Evolutionary conservation across 2,888 invertebrate genomes (phyloP).

Genomic region (Heliconius ethilla): DNA sequence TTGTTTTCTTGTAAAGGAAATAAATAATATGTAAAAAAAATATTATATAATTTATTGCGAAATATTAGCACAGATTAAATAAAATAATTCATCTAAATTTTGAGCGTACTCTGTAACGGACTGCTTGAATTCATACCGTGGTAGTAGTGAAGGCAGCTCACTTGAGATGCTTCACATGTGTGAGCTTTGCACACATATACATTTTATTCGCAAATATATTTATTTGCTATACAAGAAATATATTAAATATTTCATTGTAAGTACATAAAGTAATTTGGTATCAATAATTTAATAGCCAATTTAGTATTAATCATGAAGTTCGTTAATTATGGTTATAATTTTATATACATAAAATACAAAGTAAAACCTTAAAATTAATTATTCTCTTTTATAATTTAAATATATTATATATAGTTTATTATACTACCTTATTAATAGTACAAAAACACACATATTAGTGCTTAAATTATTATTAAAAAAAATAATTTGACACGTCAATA

Average conservation of each 20-base stretch:
- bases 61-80: not conserved
- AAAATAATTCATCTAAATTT: slow-evolving; percentile 40
- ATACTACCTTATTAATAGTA: too few species aligned
- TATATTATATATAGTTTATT: not conserved
- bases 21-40: too few species aligned
- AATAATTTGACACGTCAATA: not conserved
- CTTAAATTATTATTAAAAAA: not conserved
- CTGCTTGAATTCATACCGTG: slow-evolving; percentile 70
- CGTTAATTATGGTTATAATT: not conserved
- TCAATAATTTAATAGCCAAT: not conserved
- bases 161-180: slow-evolving; percentile 63
- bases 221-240: slow-evolving; percentile 34
- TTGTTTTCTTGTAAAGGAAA: too few species aligned
- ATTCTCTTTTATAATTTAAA: not conserved
- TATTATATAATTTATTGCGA: not conserved
- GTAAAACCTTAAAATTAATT: not conserved
- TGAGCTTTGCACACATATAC: slow-evolving; percentile 51
- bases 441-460: too few species aligned
- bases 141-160: slow-evolving; percentile 75
- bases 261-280: not conserved
- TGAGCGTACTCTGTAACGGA: slow-evolving; percentile 55
- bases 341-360: not conserved
- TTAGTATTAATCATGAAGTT: not conserved
- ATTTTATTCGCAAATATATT: slow-evolving; percentile 44
- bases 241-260: slow-evolving; percentile 14